Conservation (phyloP, 2,113 vertebrate species). For the Notiomystis cincta region DNA sequence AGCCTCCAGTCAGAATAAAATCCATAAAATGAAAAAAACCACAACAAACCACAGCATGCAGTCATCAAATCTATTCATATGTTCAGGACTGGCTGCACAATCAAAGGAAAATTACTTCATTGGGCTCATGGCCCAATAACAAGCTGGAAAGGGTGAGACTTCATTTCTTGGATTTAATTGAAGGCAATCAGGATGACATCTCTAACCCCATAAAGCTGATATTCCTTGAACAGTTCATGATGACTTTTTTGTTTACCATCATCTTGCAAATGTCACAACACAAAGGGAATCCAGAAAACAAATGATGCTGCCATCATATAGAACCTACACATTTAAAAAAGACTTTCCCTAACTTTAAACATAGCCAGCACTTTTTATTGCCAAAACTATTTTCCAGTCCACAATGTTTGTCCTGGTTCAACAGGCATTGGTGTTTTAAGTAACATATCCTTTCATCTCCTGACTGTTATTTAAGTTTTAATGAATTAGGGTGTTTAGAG, state of each 20-base stretch:
- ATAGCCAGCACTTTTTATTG: neutral
- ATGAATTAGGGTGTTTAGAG: neutral
- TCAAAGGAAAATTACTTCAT: slow-evolving; percentile 46
- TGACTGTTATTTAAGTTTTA: neutral
- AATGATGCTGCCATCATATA: neutral
- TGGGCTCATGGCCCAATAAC: neutral
- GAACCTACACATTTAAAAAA: neutral
- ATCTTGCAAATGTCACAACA: neutral
- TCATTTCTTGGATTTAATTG: slow-evolving; percentile 17
- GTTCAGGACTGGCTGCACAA: neutral
- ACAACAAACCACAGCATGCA: neutral
- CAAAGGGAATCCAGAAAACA: neutral
- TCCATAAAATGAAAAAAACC: neutral
- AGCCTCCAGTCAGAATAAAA: slow-evolving; percentile 39
- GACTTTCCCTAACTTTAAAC: neutral
- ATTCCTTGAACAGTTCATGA: neutral
- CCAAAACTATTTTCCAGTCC: neutral
- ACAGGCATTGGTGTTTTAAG: neutral
- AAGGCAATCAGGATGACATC: neutral
- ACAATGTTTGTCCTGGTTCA: neutral
- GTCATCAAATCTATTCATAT: slow-evolving; percentile 18
- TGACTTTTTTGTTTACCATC: neutral
- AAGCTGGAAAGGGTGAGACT: neutral
- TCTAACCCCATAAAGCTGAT: neutral
- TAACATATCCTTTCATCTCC: neutral